These are phyloP conservation scores for Anthophora plumipes DNA, from an alignment of 2,888 invertebrate genomes.

Conservation along the genomic window DNA sequence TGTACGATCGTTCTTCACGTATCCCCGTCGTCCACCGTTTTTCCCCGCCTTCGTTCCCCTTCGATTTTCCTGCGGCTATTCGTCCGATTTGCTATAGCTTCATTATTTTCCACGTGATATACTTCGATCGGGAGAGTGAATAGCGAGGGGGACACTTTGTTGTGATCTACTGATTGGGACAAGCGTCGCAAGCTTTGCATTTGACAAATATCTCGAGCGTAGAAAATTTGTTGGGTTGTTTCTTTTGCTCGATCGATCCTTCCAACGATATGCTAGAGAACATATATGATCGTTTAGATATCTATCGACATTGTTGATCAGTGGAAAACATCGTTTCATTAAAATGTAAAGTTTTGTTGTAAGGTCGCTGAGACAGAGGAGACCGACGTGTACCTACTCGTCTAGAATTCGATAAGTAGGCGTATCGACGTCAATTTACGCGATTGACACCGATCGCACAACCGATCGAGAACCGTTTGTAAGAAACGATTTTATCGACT, in stretches of 20 bases:
- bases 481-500: constrained; percentile 67
- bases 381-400: constrained; percentile 24
- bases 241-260: constrained; percentile 51
- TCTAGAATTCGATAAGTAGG: constrained; percentile 56
- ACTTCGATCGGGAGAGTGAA: constrained; percentile 32
- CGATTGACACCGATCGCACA: constrained; percentile 57
- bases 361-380: constrained; percentile 31
- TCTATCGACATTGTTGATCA: constrained; percentile 58
- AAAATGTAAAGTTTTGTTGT: constrained; percentile 62
- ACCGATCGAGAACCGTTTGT: constrained; percentile 39
- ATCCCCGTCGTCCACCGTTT: background rate
- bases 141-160: constrained; percentile 45
- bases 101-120: constrained; percentile 41
- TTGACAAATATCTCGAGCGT: constrained; percentile 24
- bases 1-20: background rate
- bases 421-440: constrained; percentile 66
- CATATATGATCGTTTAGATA: constrained; percentile 55
- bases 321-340: constrained; percentile 46
- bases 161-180: constrained; percentile 23
- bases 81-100: constrained; percentile 23
- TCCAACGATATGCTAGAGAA: constrained; percentile 40
- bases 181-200: constrained; percentile 30
- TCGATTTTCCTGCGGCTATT: constrained; percentile 4
- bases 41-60: background rate
- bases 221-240: constrained; percentile 35